Evolutionary conservation across 2,113 vertebrate species (phyloP).

Genomic region (Epinephelus lanceolatus): DNA sequence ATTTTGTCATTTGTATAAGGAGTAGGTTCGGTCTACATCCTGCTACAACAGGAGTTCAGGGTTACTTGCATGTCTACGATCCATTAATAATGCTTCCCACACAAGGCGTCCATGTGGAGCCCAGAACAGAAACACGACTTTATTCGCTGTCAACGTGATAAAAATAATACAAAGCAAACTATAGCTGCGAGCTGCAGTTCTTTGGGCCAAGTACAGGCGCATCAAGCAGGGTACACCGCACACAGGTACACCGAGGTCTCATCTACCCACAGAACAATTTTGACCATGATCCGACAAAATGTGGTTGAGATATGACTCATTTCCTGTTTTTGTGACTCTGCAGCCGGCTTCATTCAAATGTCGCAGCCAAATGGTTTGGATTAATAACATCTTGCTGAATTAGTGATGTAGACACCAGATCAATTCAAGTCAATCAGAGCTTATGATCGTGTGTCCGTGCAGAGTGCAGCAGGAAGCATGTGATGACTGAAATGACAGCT

Average conservation of each 20-base stretch:
- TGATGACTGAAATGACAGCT: background rate
- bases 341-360: conserved; percentile 19
- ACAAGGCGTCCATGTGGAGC: conserved; percentile 10
- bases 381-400: conserved; percentile 3
- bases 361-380: conserved; percentile 6
- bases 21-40: conserved; percentile 13
- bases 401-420: conserved; percentile 1
- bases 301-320: conserved; percentile 25
- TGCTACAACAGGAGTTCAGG: conserved; percentile 26
- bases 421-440: background rate
- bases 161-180: conserved; percentile 64
- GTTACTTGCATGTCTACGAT: conserved; percentile 50
- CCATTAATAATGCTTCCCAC: conserved; percentile 41
- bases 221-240: conserved; percentile 43
- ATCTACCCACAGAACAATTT: conserved; percentile 46
- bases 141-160: conserved; percentile 51
- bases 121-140: conserved; percentile 30
- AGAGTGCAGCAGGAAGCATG: background rate
- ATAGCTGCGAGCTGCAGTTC: conserved; percentile 53
- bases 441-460: background rate
- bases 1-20: conserved; percentile 27
- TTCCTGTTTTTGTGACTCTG: conserved; percentile 27
- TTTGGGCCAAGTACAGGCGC: conserved; percentile 34
- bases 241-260: conserved; percentile 52
- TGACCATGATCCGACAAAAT: conserved; percentile 39